Percentiles rank a stretch among this genome's conserved stretches.
These are phyloP conservation scores for Tangara arthus DNA, from an alignment of 2,797 vertebrate species.

Conservation along the genomic window DNA sequence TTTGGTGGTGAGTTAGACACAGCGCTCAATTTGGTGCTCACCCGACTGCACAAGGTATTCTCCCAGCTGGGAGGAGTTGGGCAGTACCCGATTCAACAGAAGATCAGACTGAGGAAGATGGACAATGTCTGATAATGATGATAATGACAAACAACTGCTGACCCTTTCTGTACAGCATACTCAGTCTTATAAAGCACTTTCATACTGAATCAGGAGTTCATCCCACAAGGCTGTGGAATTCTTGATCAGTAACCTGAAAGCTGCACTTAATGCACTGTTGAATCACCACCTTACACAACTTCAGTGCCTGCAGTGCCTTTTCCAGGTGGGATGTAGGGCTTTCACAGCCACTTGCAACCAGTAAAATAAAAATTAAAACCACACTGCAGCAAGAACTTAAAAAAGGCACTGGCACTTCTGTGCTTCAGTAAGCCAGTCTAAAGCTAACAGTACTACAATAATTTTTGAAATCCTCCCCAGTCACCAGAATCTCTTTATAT, in stretches of 20 bases:
- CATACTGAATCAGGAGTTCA: neutral
- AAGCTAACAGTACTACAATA: neutral
- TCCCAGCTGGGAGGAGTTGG: neutral
- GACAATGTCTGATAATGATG: neutral
- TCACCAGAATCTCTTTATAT: neutral
- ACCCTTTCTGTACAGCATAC: neutral
- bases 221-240: neutral
- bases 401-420: neutral
- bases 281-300: neutral
- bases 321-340: neutral
- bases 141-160: neutral
- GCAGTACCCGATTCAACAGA: neutral
- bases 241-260: neutral
- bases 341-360: neutral
- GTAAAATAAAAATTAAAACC: neutral
- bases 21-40: neutral
- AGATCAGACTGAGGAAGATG: neutral
- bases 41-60: neutral
- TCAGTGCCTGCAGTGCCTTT: neutral
- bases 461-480: neutral
- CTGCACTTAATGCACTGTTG: neutral
- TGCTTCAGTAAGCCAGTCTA: neutral
- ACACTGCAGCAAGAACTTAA: neutral
- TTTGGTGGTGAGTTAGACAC: neutral
- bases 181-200: neutral